Base-by-base conservation (phyloP, 2,888 invertebrate species). In the Callyntrura guangdongensis region DNA sequence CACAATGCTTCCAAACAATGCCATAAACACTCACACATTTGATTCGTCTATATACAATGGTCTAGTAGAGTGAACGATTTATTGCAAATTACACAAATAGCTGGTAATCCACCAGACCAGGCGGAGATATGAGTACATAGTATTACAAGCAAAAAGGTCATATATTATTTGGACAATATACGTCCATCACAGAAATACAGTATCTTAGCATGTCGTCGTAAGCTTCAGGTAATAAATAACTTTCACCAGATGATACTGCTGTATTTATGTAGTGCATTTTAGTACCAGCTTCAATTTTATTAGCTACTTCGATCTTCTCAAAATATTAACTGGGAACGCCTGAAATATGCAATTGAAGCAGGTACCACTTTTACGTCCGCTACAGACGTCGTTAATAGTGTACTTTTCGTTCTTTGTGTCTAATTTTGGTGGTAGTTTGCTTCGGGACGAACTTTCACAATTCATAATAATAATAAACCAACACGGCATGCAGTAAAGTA, bases 1-100 rank as follows among this genome's bases (percentile, higher is more conserved):
- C n/a, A n/a, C n/a, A n/a, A 17, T 45, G 67, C 9, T 69, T 45
- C 69, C 45, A 69, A 69, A 69, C 69, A 69, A 69, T 69, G 69
- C 36, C 69, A 69, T 69, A 45, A 69, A 45, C 45, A 69, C 69
- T 12, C 67, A 27, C 12, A 45, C 69, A n/a, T n/a, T n/a, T n/a
- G n/a, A 69, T 69, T 69, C 69, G 45, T 69, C 69, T 45, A 69
- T 69, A 69, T 69, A 45, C n/a, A 69, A 8, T 45, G 36, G n/a
- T 36, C 45, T 69, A n/a, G n/a, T n/a, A n/a, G n/a, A n/a, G 36
- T 69, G 45, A 17, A 45, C 69, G 45, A 69, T 69, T 69, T 69
- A 69, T 69, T 36, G 69, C 36, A 69, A 69, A 69, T 69, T 69
- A 45, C 45, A 8, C 45, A 1, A 69, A 69, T n/a, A 45, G 69